Base-by-base conservation (phyloP, 2,888 invertebrate species). In the Dione vanillae region DNA sequence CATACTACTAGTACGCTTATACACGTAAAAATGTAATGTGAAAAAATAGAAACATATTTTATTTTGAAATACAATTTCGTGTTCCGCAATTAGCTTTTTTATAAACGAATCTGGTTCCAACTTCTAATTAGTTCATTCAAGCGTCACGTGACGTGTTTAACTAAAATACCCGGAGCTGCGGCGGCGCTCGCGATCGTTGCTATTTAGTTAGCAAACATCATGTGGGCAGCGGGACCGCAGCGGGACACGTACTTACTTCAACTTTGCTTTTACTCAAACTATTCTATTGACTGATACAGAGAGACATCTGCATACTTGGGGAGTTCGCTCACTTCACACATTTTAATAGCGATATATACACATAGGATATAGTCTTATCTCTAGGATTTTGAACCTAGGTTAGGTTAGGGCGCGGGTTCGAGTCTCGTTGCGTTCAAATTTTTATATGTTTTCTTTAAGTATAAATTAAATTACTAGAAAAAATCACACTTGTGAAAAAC, bases 131-230 rank as follows among this genome's bases (percentile, higher is more conserved):
- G 16, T 16, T 56, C 16, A 37, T 37, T 56, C 11, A 56, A 56
- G 16, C 54, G 2, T 56, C 9, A 14, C 56, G 56, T 16, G 16
- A 10, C 37, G 16, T 56, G 56, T 56, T 56, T 56, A 11, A 56
- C 1, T 56, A 11, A 56, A 37, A 16, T 37, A 40, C 37, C 16
- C 16, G 1, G 37, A 16, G 35, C 35, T 7, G 10, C 1, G 35
- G n/a, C 37, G 56, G n/a, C 54, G 54, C 6, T 16, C 16, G 37
- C 6, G n/a, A 35, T 56, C 56, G n/a, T 52, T 27, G 27, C 35
- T 56, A 37, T 56, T 56, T 56, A 16, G 37, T 56, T 37, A 37
- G 56, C 37, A 56, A 54, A 56, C 11, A 12, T 40, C 56, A 56
- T 56, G 37, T 3, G 27, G 27, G 27, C 27, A 27, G 27, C 10